Percentiles rank a stretch among this genome's conserved stretches.
Conservation (phyloP, 2,888 invertebrate species). For the Lepidonotus clava region DNA sequence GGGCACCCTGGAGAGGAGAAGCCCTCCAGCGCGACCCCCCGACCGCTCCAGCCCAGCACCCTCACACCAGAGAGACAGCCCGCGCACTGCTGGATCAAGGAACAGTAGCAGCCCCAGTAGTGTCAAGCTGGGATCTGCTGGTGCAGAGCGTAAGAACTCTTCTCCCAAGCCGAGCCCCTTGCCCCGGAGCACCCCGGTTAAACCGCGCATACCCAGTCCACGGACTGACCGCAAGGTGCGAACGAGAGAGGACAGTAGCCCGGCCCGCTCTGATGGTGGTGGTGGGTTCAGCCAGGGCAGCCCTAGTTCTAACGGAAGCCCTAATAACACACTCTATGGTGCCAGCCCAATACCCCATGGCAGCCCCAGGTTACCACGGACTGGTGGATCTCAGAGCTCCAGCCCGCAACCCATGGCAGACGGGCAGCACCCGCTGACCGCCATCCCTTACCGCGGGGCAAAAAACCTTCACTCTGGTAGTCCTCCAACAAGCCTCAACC, state of each 20-base stretch:
- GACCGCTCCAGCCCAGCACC: background rate
- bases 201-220: slow-evolving; percentile 27
- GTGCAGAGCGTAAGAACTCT: background rate
- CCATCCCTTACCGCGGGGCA: slow-evolving; percentile 56
- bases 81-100: background rate
- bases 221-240: background rate
- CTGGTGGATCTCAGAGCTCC: background rate
- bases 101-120: background rate
- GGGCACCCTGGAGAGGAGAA: background rate
- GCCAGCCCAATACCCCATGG: background rate
- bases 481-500: slow-evolving; percentile 36
- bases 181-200: background rate
- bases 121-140: background rate
- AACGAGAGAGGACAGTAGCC: slow-evolving; percentile 2
- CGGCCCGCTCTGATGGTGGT: background rate
- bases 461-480: background rate
- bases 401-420: background rate
- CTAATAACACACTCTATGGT: background rate
- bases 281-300: background rate
- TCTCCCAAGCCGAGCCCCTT: slow-evolving; percentile 39
- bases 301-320: background rate
- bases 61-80: background rate
- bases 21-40: background rate
- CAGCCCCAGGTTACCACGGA: background rate
- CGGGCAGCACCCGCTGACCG: background rate